Conservation (phyloP, 2,113 vertebrate species). For the Coryphaenoides rupestris region DNA sequence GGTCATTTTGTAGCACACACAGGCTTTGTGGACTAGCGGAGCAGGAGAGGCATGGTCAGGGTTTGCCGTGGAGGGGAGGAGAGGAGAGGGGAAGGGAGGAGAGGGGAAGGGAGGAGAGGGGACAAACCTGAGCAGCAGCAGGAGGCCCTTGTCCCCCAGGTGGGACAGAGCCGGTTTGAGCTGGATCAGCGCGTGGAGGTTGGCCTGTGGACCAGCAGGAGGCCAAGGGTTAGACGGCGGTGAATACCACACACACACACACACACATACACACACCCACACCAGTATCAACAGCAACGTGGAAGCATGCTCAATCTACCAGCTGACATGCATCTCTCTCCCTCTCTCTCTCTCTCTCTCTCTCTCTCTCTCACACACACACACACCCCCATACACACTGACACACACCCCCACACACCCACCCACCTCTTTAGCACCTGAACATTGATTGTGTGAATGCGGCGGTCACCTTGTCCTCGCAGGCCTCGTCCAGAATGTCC, state of each 20-base stretch:
- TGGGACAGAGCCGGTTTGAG: slow-evolving; percentile 97
- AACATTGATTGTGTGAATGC: too few species aligned
- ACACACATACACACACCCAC: neutral
- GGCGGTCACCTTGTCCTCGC: slow-evolving; percentile 91
- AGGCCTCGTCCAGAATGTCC: slow-evolving; percentile 96
- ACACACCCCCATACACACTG: too few species aligned
- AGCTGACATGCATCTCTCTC: neutral
- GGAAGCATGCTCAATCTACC: neutral
- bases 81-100: too few species aligned
- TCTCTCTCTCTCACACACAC: neutral
- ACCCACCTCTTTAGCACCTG: too few species aligned
- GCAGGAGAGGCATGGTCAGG: too few species aligned
- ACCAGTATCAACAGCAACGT: neutral
- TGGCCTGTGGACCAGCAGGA: slow-evolving; percentile 78
- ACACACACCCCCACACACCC: too few species aligned
- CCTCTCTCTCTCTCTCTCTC: too few species aligned
- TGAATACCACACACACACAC: neutral
- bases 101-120: neutral
- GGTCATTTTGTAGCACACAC: neutral
- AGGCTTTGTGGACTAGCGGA: too few species aligned
- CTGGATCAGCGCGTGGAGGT: slow-evolving; percentile 96
- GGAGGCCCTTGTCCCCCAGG: slow-evolving; percentile 94
- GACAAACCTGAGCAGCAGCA: slow-evolving; percentile 89
- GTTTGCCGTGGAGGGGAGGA: too few species aligned
- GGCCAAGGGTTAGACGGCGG: slow-evolving; percentile 1